A percentile compares a stretch with the other conserved stretches of the same genome.
These are phyloP conservation scores for Drosophila miranda DNA, from an alignment of 1,140 invertebrate species.

Conservation along the genomic window DNA sequence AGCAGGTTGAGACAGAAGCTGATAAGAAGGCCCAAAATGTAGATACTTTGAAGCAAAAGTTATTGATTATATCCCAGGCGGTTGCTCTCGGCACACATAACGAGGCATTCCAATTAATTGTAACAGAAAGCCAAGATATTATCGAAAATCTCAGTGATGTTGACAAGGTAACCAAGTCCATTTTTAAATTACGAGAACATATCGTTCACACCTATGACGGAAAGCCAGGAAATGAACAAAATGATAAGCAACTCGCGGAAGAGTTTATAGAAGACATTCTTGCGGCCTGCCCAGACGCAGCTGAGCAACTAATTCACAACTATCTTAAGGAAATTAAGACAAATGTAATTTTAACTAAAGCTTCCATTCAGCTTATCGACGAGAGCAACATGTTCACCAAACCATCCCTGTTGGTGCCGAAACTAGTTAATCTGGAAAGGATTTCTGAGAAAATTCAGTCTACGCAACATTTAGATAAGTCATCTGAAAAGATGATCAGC, in stretches of 20 bases:
- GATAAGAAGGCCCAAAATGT: not conserved
- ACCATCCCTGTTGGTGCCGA: conserved; percentile 55
- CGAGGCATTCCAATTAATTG: conserved; percentile 9
- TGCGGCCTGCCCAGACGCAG: conserved; percentile 30
- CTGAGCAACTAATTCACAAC: conserved; percentile 32
- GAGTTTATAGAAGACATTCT: conserved; percentile 53
- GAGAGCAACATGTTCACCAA: conserved; percentile 55
- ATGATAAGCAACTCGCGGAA: conserved; percentile 39
- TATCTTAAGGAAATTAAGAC: conserved; percentile 51
- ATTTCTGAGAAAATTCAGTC: conserved; percentile 47
- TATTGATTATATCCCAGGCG: not conserved
- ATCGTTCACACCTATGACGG: conserved; percentile 66
- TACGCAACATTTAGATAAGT: conserved; percentile 47
- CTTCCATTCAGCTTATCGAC: conserved; percentile 47
- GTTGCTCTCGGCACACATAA: not conserved
- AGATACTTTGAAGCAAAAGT: not conserved
- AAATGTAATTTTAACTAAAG: conserved; percentile 57
- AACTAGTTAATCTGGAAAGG: conserved; percentile 50
- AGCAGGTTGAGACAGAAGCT: not conserved
- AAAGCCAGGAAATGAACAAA: conserved; percentile 15
- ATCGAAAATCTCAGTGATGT: conserved; percentile 43
- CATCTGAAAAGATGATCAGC: conserved; percentile 58
- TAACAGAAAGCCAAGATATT: conserved; percentile 29
- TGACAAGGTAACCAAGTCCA: conserved; percentile 44
- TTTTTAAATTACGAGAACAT: conserved; percentile 63